Base-by-base conservation (phyloP, 2,888 invertebrate species). In the Pollenia angustigena region DNA sequence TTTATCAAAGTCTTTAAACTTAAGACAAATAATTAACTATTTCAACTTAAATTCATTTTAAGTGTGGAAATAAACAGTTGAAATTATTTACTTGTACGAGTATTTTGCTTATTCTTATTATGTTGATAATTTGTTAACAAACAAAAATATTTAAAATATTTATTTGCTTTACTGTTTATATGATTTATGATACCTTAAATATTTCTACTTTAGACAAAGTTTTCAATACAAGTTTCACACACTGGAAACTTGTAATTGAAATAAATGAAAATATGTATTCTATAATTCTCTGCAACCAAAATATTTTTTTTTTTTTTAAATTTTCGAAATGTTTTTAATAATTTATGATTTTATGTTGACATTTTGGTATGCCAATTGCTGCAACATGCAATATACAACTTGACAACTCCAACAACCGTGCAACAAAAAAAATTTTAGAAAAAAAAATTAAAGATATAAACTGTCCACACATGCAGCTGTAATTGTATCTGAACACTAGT, bases 261-360 rank as follows among this genome's bases (percentile, higher is more conserved):
- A 48, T 32, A 64, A 58, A 62, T 42, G 0, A 44, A 62, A 64
- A 72, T 23, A 32, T 32, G 32, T 32, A 52, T 60, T 71, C 52
- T 80, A 14, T 62, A 50, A 32, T 44, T 44, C 23, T 69, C 12
- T 14, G 23, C 44, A 62, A 68, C 56, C 14, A 23, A 32, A 16
- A 32, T 6, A 32, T 11, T 10, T 44, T 54, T 64, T 56, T 11
- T n/a, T 58, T 68, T 64, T 8, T 76, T 12, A 32, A 81, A 81
- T 83, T 58, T 58, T 42, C 16, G 12, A 75, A 75, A 58, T 68
- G 23, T 80, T 71, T 16, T 32, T 66, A 72, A 44, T 87, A 81
- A 87, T 87, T 87, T 87, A 87, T 87, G 87, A 87, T 81, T 76
- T 56, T 72, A 66, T 78, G 80, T 87, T 84, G 83, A 87, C 87